Conservation (phyloP, 2,888 invertebrate genomes). For the Nysson spinosus region DNA sequence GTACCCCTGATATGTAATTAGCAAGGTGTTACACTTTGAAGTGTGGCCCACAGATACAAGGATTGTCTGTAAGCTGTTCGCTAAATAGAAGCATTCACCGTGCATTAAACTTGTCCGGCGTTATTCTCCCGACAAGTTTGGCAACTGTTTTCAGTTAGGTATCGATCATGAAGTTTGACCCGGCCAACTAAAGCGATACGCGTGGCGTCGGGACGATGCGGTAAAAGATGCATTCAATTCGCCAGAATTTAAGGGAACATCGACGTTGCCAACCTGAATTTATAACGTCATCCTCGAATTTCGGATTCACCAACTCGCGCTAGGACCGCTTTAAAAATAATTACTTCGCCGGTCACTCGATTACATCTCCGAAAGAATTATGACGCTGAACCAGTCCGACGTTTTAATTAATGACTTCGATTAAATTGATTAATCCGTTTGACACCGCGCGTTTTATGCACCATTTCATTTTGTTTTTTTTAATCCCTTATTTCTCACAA, state of each 20-base stretch:
- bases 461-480: no score
- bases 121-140: conserved; percentile 43
- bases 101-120: conserved; percentile 41
- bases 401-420: no score
- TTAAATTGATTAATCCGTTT: no score
- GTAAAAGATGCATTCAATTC: conserved; percentile 38
- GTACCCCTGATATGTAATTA: no score
- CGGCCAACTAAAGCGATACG: conserved; percentile 33
- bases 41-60: conserved; percentile 16
- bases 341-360: no score
- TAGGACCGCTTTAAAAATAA: no score
- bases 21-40: not conserved
- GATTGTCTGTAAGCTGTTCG: conserved; percentile 7
- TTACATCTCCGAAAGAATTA: no score
- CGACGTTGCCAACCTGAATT: not conserved
- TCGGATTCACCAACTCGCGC: not conserved
- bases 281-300: not conserved
- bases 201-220: conserved; percentile 39
- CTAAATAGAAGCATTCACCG: conserved; percentile 39
- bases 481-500: no score
- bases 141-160: conserved; percentile 50
- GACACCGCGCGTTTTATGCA: no score
- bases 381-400: no score
- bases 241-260: conserved; percentile 21
- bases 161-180: conserved; percentile 52